Evolutionary conservation across 2,797 vertebrate species (phyloP), one percentile per base, ranked within the genome.

Genomic region (Takifugu rubripes): DNA sequence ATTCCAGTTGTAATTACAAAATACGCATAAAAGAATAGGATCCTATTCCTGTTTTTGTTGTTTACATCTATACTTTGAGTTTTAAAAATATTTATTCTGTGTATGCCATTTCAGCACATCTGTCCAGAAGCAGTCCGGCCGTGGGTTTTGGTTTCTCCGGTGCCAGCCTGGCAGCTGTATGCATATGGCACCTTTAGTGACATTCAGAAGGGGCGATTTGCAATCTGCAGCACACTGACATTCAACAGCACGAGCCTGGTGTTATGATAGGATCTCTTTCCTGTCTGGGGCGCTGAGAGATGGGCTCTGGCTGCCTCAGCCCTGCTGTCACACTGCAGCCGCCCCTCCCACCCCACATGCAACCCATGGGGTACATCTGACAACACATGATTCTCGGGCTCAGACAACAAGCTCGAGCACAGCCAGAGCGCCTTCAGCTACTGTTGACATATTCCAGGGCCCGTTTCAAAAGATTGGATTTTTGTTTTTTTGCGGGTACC

Each of bases 381-480:
- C 81, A 89, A 70, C 84, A 79, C 77, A 78, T 69, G 73, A 75
- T 84, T 77, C 75, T 85, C 68, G 50, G 72, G 83, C 78, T 72
- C 72, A 86, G 73, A 79, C 79, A 86, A 83, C 77, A 70, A 76
- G 74, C 80, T 66, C 75, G 45, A 73, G 74, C 79, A 65, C 74
- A 75, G 72, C 72, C 47, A 76, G 79, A 89, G 63, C 85, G 88
- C 87, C 85, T 84, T 89, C 84, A 88, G 88, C 86, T 78, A 89
- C 58, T 60, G 70, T 73, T 79, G 84, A 84, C 84, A 83, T 84
- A 85, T 85, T 89, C 82, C 72, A 71, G 69, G 64, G 74, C 82
- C 77, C 74, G 69, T 84, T 88, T 82, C 69, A 89, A 88, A 90
- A 92, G 88, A 90, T 90, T 87, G 88, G 84, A 69, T 82, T 89